These are phyloP conservation scores for Sebastes hubbsi DNA, from an alignment of 2,797 vertebrate species.

Conservation along the genomic window DNA sequence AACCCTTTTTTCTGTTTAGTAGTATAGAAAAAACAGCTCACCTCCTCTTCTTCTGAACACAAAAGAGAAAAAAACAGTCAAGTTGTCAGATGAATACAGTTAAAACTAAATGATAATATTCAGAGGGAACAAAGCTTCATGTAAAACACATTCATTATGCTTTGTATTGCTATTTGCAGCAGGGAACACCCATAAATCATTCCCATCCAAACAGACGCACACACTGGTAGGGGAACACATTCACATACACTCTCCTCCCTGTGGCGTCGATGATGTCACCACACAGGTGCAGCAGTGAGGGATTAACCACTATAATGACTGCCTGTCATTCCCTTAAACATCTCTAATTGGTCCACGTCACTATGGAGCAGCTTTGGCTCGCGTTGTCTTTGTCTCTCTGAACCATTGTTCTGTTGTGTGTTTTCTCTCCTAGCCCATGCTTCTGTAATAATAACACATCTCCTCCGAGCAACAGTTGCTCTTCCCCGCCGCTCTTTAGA, in stretches of 20 bases:
- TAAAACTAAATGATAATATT: background rate
- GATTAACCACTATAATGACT: conserved; percentile 60
- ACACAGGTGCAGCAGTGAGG: conserved; percentile 66
- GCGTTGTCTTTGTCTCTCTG: conserved; percentile 24
- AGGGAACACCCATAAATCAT: conserved; percentile 3
- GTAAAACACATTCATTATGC: background rate
- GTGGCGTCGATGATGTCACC: conserved; percentile 57
- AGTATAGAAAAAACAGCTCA: background rate
- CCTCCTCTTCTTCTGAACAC: background rate
- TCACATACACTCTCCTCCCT: conserved; percentile 1
- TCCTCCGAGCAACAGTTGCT: conserved; percentile 37
- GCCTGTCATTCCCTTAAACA: conserved; percentile 61
- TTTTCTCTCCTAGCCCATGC: conserved; percentile 26
- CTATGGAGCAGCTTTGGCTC: conserved; percentile 34
- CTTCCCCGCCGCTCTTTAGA: conserved; percentile 32
- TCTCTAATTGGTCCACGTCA: conserved; percentile 57
- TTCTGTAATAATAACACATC: conserved; percentile 57
- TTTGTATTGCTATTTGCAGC: background rate
- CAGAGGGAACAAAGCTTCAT: background rate
- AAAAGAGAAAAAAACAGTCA: background rate
- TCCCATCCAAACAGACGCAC: background rate
- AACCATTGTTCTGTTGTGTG: conserved; percentile 30
- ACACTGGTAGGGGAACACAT: background rate
- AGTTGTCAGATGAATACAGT: background rate
- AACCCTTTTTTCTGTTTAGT: too few relatives aligned